These are phyloP conservation scores for Hypercompe scribonia DNA, from an alignment of 2,888 invertebrate genomes.

Conservation along the genomic window DNA sequence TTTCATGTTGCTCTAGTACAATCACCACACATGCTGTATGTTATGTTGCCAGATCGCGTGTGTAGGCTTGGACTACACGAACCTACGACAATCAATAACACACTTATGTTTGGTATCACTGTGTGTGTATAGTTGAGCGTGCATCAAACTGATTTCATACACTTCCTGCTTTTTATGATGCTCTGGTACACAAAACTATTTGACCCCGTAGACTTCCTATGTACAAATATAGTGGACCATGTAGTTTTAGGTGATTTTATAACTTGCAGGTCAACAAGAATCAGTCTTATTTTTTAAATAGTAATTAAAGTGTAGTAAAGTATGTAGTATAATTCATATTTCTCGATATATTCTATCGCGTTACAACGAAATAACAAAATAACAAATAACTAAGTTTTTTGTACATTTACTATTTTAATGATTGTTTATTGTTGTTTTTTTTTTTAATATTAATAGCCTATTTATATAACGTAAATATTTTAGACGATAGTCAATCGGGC, in stretches of 20 bases:
- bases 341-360: not conserved
- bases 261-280: not conserved
- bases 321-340: not conserved
- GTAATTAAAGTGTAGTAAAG: too few relatives aligned
- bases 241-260: not conserved
- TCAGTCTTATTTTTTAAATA: not conserved
- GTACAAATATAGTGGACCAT: not conserved
- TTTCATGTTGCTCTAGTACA: not conserved
- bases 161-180: conserved; percentile 11
- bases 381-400: not conserved
- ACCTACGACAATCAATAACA: not conserved
- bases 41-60: not conserved
- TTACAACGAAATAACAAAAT: not conserved
- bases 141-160: not conserved
- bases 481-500: conserved; percentile 71
- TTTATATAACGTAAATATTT: not conserved
- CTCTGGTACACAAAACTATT: conserved; percentile 12
- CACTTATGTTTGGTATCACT: not conserved
- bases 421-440: not conserved
- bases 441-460: not conserved
- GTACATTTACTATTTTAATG: not conserved
- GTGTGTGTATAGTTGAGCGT: not conserved
- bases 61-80: not conserved
- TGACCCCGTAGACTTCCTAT: not conserved
- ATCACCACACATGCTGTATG: not conserved